Conservation (phyloP, 2,113 vertebrate genomes). For the Tupaia chinensis region DNA sequence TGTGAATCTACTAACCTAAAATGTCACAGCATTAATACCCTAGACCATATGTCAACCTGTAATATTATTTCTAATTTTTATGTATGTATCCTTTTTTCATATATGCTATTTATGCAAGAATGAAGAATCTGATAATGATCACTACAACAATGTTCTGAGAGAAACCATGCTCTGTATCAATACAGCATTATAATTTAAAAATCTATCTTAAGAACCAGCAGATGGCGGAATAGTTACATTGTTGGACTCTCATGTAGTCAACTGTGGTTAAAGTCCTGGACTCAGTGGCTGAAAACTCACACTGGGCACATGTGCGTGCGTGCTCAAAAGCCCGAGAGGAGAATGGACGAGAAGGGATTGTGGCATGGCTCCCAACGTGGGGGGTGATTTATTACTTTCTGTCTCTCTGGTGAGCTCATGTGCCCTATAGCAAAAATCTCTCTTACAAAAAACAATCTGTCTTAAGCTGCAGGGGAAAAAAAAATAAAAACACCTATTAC, state of each 20-base stretch:
- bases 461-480: constrained; percentile 16
- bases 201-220: neutral
- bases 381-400: too few relatives aligned
- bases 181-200: neutral
- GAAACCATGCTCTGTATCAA: constrained; percentile 35
- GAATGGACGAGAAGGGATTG: too few relatives aligned
- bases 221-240: too few relatives aligned
- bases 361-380: too few relatives aligned
- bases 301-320: too few relatives aligned
- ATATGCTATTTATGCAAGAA: neutral
- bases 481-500: neutral
- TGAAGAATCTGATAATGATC: neutral
- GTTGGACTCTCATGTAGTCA: too few relatives aligned
- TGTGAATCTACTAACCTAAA: neutral
- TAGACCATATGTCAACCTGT: neutral
- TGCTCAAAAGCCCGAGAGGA: too few relatives aligned
- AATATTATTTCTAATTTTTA: constrained; percentile 49
- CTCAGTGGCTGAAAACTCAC: too few relatives aligned
- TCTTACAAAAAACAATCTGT: neutral
- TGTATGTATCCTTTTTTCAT: neutral
- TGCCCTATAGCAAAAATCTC: too few relatives aligned
- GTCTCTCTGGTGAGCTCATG: too few relatives aligned
- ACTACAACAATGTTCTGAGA: neutral
- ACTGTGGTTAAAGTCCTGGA: too few relatives aligned
- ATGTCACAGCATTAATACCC: neutral